Evolutionary conservation across 2,888 invertebrate genomes (phyloP).

Genomic region (Selenia dentaria): DNA sequence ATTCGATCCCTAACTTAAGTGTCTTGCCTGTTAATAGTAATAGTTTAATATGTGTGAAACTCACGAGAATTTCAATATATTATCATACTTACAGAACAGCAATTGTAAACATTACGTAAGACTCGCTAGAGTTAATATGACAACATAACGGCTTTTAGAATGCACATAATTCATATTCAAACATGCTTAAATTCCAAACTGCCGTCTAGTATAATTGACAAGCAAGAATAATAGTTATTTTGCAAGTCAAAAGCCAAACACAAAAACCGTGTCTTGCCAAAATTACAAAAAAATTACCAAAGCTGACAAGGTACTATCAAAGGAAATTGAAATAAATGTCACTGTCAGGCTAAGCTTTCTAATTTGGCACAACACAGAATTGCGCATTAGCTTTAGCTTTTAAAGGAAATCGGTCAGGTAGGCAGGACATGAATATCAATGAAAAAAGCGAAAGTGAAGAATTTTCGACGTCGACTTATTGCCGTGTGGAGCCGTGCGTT

Average conservation of each 20-base stretch:
- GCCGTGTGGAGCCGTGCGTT: conserved; percentile 21
- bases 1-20: too few relatives aligned
- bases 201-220: conserved; percentile 7
- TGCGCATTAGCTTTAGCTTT: conserved; percentile 28
- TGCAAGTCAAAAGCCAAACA: conserved; percentile 1
- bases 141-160: too few relatives aligned
- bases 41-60: too few relatives aligned
- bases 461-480: conserved; percentile 15
- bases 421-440: conserved; percentile 54
- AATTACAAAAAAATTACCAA: conserved; percentile 4
- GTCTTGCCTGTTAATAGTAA: too few relatives aligned
- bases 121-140: too few relatives aligned
- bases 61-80: too few relatives aligned
- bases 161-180: too few relatives aligned
- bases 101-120: too few relatives aligned
- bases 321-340: neutral
- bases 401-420: conserved; percentile 36
- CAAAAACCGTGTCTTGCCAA: conserved; percentile 4
- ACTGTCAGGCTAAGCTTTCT: conserved; percentile 22
- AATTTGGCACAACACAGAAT: conserved; percentile 22
- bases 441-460: conserved; percentile 57
- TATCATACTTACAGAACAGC: too few relatives aligned
- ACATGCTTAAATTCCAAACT: neutral
- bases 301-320: neutral
- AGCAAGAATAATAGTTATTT: conserved; percentile 9